These are phyloP conservation scores for Bombyx mori DNA, from an alignment of 1,140 invertebrate species.

Conservation along the genomic window DNA sequence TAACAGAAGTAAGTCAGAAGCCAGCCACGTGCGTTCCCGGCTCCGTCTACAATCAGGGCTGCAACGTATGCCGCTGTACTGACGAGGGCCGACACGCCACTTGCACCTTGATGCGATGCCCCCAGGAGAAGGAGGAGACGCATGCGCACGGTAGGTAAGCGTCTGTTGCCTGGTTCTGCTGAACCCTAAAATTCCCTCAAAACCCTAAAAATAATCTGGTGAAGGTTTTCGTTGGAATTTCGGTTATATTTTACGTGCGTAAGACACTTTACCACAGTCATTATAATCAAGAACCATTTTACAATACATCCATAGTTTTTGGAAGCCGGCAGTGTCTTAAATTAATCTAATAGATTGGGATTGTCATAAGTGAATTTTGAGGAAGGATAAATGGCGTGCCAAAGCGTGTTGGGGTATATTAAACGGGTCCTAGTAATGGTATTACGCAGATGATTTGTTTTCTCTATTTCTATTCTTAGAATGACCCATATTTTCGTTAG, in stretches of 20 bases:
- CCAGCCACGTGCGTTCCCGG: conserved; percentile 48
- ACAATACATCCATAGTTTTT: neutral
- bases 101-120: conserved; percentile 53
- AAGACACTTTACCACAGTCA: neutral
- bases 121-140: conserved; percentile 16
- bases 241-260: neutral
- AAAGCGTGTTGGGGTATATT: too few relatives aligned
- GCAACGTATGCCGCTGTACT: conserved; percentile 64
- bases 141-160: conserved; percentile 19
- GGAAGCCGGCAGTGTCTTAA: too few relatives aligned
- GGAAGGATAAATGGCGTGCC: too few relatives aligned
- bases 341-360: too few relatives aligned
- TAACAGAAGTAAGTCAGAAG: conserved; percentile 17
- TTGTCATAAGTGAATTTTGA: too few relatives aligned
- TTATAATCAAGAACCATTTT: neutral
- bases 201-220: neutral
- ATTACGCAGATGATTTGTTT: too few relatives aligned
- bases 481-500: too few relatives aligned
- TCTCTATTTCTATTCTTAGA: too few relatives aligned
- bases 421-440: too few relatives aligned
- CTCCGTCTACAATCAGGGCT: conserved; percentile 54
- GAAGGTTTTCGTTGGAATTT: neutral
- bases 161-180: neutral
- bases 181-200: too few relatives aligned
- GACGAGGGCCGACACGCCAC: conserved; percentile 52